Percentiles rank a stretch among this genome's conserved stretches.
Conservation (phyloP, 2,888 invertebrate genomes). For the Xiphydria camelus region DNA sequence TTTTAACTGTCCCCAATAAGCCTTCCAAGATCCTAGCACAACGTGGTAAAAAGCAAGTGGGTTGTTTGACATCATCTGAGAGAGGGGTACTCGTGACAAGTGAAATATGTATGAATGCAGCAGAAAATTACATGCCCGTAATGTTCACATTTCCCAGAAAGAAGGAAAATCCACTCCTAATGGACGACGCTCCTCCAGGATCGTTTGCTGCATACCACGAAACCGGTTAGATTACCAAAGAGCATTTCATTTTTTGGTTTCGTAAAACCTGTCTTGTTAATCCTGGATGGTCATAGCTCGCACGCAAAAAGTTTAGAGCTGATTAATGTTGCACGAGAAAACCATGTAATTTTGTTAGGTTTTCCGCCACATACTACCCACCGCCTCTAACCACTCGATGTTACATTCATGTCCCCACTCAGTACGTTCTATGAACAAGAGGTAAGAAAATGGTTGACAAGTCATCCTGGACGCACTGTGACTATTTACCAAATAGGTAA, state of each 20-base stretch:
- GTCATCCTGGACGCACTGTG: slow-evolving; percentile 36
- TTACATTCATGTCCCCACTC: slow-evolving; percentile 33
- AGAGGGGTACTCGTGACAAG: slow-evolving; percentile 33
- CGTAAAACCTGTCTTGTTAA: no score
- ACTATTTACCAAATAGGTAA: slow-evolving; percentile 30
- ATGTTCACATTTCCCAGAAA: slow-evolving; percentile 36
- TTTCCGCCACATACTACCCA: no score
- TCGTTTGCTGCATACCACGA: slow-evolving; percentile 36
- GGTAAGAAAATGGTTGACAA: slow-evolving; percentile 30
- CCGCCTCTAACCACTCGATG: no score
- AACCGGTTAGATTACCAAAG: slow-evolving; percentile 26
- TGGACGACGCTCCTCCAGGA: not conserved
- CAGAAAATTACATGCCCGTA: slow-evolving; percentile 33
- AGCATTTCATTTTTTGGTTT: slow-evolving; percentile 24
- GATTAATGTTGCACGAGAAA: slow-evolving; percentile 32
- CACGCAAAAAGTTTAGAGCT: slow-evolving; percentile 44
- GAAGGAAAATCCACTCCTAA: slow-evolving; percentile 18
- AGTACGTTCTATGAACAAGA: slow-evolving; percentile 32
- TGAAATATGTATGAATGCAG: slow-evolving; percentile 36
- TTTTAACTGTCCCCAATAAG: slow-evolving; percentile 30
- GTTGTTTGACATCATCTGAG: slow-evolving; percentile 38
- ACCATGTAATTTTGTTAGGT: slow-evolving; percentile 42
- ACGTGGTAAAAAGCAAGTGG: slow-evolving; percentile 36
- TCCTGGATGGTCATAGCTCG: slow-evolving; percentile 46
- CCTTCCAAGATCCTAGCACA: slow-evolving; percentile 13